Evolutionary conservation across 1,140 invertebrate species (phyloP), one percentile per base, ranked within the genome.

Genomic region (Drosophila pseudoananassae): DNA sequence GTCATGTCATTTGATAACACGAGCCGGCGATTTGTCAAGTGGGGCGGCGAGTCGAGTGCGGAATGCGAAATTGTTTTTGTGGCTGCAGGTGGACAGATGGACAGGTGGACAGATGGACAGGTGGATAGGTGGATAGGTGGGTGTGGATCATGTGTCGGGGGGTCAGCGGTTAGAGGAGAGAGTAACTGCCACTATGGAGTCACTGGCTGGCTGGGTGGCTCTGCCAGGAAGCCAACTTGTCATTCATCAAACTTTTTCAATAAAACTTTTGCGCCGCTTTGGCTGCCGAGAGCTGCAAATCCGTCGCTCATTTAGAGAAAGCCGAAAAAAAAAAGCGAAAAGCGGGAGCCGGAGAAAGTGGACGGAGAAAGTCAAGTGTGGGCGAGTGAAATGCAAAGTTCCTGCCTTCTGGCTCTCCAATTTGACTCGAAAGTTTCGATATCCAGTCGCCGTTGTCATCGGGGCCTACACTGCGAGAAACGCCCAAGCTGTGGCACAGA

Each of bases 201-300:
- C 20, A 29, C 29, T 40, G 4, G 36, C 3, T 31, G 55, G 33
- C 20, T 38, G 4, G 38, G 2, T 31, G 55, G 40, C 20, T 38
- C 29, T 25, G 56, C 31, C 46, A 68, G 54, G 46, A 51, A 63
- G 64, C 66, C 63, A 73, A 80, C 68, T 85, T 85, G 76, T 80
- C 81, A 85, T 80, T 85, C 81, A 80, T 85, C 73, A 85, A 85
- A 85, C 81, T 85, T 85, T 85, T 85, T 85, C 81, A 85, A 85
- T 85, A 87, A 85, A 85, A 85, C 81, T 85, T 85, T 85, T 74
- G 47, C 73, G 64, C 68, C 36, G 58, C 72, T 31, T 47, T 60
- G 57, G 50, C 56, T 47, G 51, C 56, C 54, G 66, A 29, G 36
- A 68, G 63, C 81, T 85, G 76, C 54, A 84, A 84, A 84, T 83